phyloP scores from a whole-genome alignment of 2,113 vertebrate genomes.

The Elephantulus edwardii region DNA sequence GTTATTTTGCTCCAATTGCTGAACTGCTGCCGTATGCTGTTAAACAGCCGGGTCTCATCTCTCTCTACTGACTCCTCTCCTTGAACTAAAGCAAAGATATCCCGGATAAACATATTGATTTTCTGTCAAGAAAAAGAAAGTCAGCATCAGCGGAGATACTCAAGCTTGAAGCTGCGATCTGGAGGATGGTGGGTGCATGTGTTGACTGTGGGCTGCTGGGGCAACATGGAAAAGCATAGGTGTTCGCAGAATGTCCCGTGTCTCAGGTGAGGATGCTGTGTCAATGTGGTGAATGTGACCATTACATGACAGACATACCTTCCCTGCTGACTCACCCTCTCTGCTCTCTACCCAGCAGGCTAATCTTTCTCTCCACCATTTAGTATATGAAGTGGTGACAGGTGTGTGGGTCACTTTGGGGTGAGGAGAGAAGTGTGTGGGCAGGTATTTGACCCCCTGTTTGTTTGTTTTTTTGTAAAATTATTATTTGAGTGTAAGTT shows the following conservation, averaged over 20 bases:
- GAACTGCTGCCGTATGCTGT: conserved; percentile 85
- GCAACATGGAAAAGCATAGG: no score
- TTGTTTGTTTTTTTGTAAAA: no score
- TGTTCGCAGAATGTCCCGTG: background rate
- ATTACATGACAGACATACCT: background rate
- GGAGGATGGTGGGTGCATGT: accelerated
- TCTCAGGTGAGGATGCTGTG: background rate
- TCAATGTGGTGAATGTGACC: accelerated
- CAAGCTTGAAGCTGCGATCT: background rate
- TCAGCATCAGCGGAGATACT: accelerated
- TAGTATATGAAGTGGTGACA: accelerated
- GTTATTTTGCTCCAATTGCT: conserved; percentile 75
- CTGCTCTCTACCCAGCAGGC: accelerated
- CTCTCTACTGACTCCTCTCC: conserved; percentile 86
- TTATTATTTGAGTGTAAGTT: no score
- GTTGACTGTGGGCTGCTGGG: accelerated
- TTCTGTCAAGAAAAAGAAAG: conserved; percentile 80
- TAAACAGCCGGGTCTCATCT: conserved; percentile 80
- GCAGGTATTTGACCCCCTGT: no score
- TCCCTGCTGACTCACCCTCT: accelerated
- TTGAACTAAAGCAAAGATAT: conserved; percentile 66
- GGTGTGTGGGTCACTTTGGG: accelerated
- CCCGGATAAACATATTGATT: conserved; percentile 86
- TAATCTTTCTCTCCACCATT: background rate
- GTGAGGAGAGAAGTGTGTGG: accelerated